These are phyloP conservation scores for Perognathus longimembris DNA, from an alignment of 2,113 vertebrate genomes.

Conservation along the genomic window DNA sequence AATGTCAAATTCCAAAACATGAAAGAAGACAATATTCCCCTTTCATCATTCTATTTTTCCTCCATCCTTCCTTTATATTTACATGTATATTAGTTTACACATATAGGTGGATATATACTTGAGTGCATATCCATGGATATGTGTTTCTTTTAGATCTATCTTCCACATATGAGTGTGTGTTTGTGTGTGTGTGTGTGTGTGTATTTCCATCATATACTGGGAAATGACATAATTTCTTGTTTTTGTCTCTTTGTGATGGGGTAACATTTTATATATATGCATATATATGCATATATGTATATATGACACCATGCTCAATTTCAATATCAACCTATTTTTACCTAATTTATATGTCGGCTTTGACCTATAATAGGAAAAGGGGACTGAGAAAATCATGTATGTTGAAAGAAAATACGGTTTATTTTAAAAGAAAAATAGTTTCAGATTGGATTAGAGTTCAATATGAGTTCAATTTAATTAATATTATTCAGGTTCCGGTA, in stretches of 20 bases:
- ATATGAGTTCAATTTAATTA: background rate
- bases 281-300: background rate
- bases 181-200: too few relatives aligned
- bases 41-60: too few relatives aligned
- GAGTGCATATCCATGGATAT: too few relatives aligned
- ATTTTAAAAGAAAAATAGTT: background rate
- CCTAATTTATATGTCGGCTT: background rate
- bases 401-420: background rate
- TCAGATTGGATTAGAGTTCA: background rate
- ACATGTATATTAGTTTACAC: too few relatives aligned
- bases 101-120: too few relatives aligned
- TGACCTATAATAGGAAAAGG: background rate
- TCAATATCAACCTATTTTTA: conserved; percentile 5
- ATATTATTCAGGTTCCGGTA: background rate
- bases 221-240: too few relatives aligned
- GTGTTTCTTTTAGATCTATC: too few relatives aligned
- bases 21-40: too few relatives aligned
- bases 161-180: too few relatives aligned
- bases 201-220: too few relatives aligned
- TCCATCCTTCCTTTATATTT: too few relatives aligned
- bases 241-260: too few relatives aligned
- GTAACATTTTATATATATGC: background rate
- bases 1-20: background rate
- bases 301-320: background rate
- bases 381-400: background rate